Evolutionary conservation across 2,113 vertebrate genomes (phyloP).

Genomic region (Lepus timidus): DNA sequence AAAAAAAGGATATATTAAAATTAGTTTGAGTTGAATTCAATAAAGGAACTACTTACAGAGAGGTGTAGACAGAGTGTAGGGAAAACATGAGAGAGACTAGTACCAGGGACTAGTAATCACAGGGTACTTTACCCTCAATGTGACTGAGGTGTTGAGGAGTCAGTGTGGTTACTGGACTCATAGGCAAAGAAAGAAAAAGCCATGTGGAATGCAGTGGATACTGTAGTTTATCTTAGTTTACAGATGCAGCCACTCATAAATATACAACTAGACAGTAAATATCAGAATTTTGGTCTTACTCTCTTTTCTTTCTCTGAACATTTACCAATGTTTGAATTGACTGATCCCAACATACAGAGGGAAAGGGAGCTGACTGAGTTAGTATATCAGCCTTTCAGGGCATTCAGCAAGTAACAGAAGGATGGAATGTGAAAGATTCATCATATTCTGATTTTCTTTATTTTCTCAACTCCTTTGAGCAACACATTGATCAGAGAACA

Average conservation of each 20-base stretch:
- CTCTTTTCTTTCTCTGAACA: not conserved
- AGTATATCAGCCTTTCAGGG: not conserved
- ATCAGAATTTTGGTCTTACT: not conserved
- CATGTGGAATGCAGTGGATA: not conserved
- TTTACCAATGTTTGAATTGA: not conserved
- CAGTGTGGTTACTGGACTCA: not conserved
- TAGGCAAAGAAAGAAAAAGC: not conserved
- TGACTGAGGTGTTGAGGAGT: not conserved
- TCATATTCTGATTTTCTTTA: not conserved
- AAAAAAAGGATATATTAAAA: slow-evolving; percentile 37
- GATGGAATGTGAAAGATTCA: not conserved
- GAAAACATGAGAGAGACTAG: not conserved
- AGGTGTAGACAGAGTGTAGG: not conserved
- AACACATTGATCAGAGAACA: not conserved
- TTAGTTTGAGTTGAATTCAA: slow-evolving; percentile 31
- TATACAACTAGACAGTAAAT: not conserved
- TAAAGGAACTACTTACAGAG: not conserved
- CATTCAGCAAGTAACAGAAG: not conserved
- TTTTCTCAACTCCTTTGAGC: not conserved
- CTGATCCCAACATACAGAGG: not conserved
- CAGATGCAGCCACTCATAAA: not conserved
- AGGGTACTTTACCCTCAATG: not conserved
- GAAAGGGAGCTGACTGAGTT: not conserved
- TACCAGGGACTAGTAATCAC: not conserved
- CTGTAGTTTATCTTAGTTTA: not conserved